Conservation (phyloP, 2,113 vertebrate genomes). For the Hassar affinis region DNA sequence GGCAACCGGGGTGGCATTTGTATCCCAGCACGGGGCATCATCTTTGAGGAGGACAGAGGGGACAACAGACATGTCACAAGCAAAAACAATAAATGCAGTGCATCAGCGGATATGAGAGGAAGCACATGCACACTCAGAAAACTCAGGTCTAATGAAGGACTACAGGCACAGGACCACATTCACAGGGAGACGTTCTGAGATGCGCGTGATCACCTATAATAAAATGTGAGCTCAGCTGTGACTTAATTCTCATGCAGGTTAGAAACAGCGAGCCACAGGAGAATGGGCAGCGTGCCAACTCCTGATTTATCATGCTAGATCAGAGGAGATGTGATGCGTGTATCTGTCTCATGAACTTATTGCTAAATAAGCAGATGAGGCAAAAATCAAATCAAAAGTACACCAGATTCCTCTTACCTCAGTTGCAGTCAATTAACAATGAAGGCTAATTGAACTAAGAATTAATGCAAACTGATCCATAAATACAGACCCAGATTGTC, state of each 20-base stretch:
- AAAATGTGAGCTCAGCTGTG: background rate
- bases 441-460: background rate
- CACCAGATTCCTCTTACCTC: background rate
- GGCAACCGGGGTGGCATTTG: slow-evolving; percentile 84
- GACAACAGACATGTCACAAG: slow-evolving; percentile 83
- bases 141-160: background rate
- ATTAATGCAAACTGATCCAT: background rate
- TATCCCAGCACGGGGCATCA: slow-evolving; percentile 86
- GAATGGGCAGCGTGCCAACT: slow-evolving; percentile 17
- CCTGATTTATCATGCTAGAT: slow-evolving; percentile 19
- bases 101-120: slow-evolving; percentile 51
- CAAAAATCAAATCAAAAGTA: background rate
- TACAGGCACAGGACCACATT: slow-evolving; percentile 22
- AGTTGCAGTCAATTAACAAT: background rate
- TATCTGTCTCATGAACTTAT: background rate
- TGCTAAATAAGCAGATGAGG: background rate
- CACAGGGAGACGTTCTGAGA: slow-evolving; percentile 17
- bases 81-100: slow-evolving; percentile 78
- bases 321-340: background rate
- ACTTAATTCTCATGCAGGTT: slow-evolving; percentile 24
- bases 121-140: slow-evolving; percentile 48
- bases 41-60: slow-evolving; percentile 80
- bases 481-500: background rate
- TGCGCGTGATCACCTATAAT: background rate
- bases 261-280: background rate